Percentiles rank a stretch among this genome's conserved stretches.
phyloP scores from a whole-genome alignment of 2,888 invertebrate species.

The Apamea crenata region DNA sequence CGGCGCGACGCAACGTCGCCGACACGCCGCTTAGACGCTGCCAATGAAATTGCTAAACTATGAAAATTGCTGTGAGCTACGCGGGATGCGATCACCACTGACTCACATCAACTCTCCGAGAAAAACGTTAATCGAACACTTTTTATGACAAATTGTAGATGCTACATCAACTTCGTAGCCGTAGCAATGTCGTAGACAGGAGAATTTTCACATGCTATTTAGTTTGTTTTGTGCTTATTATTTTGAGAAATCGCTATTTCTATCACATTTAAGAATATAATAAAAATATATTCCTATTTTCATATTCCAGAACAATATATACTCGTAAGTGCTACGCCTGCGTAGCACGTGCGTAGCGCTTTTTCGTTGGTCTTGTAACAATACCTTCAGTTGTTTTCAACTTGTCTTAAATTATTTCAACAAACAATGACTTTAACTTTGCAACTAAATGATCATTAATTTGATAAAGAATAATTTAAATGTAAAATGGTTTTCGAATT shows the following conservation, averaged over 20 bases:
- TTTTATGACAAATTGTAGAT: conserved; percentile 33
- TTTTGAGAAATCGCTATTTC: neutral
- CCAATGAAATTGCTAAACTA: conserved; percentile 67
- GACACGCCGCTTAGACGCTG: conserved; percentile 63
- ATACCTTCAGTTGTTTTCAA: neutral
- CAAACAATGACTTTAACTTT: conserved; percentile 17
- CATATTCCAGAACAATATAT: neutral
- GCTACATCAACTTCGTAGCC: conserved; percentile 34
- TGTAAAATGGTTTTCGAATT: conserved; percentile 23
- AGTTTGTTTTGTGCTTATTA: neutral
- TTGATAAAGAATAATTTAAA: conserved; percentile 29
- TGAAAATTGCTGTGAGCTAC: conserved; percentile 55
- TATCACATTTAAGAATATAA: neutral
- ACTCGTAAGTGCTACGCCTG: conserved; percentile 31
- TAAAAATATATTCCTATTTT: neutral
- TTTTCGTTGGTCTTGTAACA: conserved; percentile 7
- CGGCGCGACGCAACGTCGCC: conserved; percentile 68
- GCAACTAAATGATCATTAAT: conserved; percentile 17
- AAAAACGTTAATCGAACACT: conserved; percentile 48
- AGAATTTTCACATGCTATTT: conserved; percentile 5
- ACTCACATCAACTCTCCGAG: conserved; percentile 36
- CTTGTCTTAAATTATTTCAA: conserved; percentile 11
- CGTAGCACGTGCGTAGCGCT: conserved; percentile 50
- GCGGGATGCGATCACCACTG: conserved; percentile 38
- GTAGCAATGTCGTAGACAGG: conserved; percentile 22